Conservation (phyloP, 2,113 vertebrate genomes). For the Gila orcuttii region DNA sequence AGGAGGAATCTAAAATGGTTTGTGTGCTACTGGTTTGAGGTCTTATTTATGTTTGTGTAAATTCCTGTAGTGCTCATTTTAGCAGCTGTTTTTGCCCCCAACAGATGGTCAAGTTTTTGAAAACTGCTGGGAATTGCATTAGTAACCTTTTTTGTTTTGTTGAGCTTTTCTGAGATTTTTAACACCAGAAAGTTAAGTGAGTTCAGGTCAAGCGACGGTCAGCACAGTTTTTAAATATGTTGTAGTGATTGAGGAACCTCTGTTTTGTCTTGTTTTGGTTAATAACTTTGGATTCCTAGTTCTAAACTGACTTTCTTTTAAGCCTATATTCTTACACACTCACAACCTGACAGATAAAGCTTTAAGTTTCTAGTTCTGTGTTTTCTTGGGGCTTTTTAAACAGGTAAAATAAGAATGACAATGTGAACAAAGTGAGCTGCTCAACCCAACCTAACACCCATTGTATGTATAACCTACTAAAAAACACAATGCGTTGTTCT, state of each 20-base stretch:
- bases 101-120: slow-evolving; percentile 9
- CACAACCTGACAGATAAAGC: background rate
- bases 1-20: background rate
- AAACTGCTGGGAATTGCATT: background rate
- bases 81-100: slow-evolving; percentile 7
- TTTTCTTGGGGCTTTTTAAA: background rate
- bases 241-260: background rate
- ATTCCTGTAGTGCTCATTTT: background rate
- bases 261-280: background rate
- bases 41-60: background rate
- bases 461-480: background rate
- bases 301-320: too few species aligned
- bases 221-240: background rate
- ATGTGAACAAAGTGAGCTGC: background rate
- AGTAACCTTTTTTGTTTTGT: background rate
- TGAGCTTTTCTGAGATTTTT: background rate
- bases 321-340: background rate
- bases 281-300: background rate
- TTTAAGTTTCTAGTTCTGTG: background rate
- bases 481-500: background rate
- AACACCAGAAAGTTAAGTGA: background rate
- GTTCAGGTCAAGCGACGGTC: background rate
- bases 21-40: background rate
- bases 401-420: background rate
- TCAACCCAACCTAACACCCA: background rate